Base-by-base conservation (phyloP, 2,797 vertebrate genomes). In the Hylomyscus alleni region DNA sequence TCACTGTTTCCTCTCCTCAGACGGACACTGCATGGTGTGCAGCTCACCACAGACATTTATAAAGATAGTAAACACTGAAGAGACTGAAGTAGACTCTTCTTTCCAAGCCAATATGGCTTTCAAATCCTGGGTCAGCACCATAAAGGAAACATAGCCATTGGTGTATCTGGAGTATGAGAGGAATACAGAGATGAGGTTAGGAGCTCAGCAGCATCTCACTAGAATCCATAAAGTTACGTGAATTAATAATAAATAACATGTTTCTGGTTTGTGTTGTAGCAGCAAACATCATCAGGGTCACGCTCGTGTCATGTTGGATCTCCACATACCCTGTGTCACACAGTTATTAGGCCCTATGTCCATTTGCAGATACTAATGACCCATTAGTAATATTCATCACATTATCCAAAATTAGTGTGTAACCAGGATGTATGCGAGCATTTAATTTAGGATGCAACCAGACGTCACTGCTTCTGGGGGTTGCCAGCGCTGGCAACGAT, bases 331-430 rank as follows among this genome's bases (percentile, higher is more conserved):
- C 29, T 93, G n/a, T 11, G 26, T 95, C 7, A 80, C 50, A 60
- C 19, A 96, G 65, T 58, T 90, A 78, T 82, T 78, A 80, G 37
- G 14, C 5, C 52, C 75, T 81, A 7, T 72, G 69, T 93, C 52
- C 84, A 76, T 84, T 89, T 24, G 69, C 22, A 77, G 47, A 91
- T 50, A 76, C 52, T 7, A 44, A 40, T 56, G 47, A 47, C 54
- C 9, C 58, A 40, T 95, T 94, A 77, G 40, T 81, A 94, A 90
- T 90, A n/a, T 54, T 69, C 94, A 67, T 65, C 77, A 91, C 54
- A 93, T 34, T 96, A 97, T 85, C 78, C 84, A 91, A 95, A 95
- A 84, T 86, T 91, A 91, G 22, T n/a, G 0, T 95, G 75, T 77
- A 85, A 91, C 58, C 78, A 90, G 47, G 89, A 93, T 88, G 91